Evolutionary conservation across 2,888 invertebrate species (phyloP).

Genomic region (Himalopsyche japonica): DNA sequence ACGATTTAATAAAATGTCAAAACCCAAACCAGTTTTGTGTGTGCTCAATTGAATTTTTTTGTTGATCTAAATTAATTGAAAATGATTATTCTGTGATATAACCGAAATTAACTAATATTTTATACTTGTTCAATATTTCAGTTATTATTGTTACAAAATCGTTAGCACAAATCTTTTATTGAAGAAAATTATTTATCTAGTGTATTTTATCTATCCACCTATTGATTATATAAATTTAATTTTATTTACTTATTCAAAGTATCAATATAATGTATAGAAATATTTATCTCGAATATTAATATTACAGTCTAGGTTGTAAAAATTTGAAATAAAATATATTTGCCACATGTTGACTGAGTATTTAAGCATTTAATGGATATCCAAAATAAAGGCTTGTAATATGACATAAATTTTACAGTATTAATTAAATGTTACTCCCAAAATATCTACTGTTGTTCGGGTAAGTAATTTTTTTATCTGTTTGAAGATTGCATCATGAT

Average conservation of each 20-base stretch:
- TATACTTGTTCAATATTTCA: background rate
- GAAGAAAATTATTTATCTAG: background rate
- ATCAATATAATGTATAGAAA: background rate
- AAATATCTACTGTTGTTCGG: background rate
- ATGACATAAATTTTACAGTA: background rate
- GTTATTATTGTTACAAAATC: background rate
- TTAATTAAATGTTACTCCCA: background rate
- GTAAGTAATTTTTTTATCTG: background rate
- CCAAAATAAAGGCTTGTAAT: background rate
- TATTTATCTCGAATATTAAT: background rate
- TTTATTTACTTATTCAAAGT: background rate
- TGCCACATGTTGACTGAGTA: background rate
- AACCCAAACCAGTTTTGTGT: no score
- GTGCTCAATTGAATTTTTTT: background rate
- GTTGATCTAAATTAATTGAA: background rate
- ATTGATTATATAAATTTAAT: background rate
- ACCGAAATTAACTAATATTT: background rate
- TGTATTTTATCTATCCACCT: background rate
- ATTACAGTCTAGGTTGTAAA: background rate
- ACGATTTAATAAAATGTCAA: no score
- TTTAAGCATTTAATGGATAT: background rate
- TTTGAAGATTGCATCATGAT: background rate
- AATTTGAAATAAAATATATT: background rate
- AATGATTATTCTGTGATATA: background rate
- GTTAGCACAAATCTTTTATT: background rate